Evolutionary conservation across 1,140 invertebrate genomes (phyloP).

Genomic region (Sycophila sp.): DNA sequence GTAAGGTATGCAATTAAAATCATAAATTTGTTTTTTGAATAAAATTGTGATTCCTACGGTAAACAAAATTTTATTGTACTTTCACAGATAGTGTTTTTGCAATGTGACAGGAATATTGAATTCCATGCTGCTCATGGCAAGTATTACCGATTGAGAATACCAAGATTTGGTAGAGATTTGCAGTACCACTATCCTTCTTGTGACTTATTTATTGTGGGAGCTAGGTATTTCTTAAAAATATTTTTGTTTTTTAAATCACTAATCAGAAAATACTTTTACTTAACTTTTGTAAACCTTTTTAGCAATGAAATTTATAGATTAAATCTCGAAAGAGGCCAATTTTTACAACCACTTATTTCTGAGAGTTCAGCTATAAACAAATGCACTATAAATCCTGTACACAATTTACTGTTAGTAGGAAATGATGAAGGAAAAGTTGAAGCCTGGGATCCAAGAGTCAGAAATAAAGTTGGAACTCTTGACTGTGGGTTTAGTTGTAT

Average conservation of each 20-base stretch:
- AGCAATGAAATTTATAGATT: constrained; percentile 92
- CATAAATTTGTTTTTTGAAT: constrained; percentile 8
- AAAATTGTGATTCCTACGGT: constrained; percentile 19
- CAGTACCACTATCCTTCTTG: constrained; percentile 89
- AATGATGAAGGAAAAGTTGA: constrained; percentile 93
- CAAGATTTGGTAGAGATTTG: constrained; percentile 95
- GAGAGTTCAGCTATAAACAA: constrained; percentile 84
- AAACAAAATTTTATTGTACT: constrained; percentile 26
- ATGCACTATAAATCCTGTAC: constrained; percentile 87
- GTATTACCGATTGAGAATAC: constrained; percentile 91
- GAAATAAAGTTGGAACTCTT: constrained; percentile 79
- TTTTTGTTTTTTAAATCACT: constrained; percentile 11
- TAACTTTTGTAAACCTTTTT: constrained; percentile 57
- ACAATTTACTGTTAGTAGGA: constrained; percentile 88
- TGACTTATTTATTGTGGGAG: constrained; percentile 93
- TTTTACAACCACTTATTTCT: constrained; percentile 84
- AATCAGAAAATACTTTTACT: no score
- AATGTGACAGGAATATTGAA: constrained; percentile 91
- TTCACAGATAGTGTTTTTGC: constrained; percentile 80
- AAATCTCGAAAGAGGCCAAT: constrained; percentile 95
- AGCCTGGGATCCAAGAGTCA: constrained; percentile 92
- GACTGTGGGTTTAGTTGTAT: constrained; percentile 86
- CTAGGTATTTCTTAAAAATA: constrained; percentile 64
- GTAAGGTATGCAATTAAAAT: constrained; percentile 72
- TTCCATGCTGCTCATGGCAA: constrained; percentile 93